These are phyloP conservation scores for Scaptomyza tumidula DNA, from an alignment of 2,888 invertebrate genomes.

Conservation along the genomic window DNA sequence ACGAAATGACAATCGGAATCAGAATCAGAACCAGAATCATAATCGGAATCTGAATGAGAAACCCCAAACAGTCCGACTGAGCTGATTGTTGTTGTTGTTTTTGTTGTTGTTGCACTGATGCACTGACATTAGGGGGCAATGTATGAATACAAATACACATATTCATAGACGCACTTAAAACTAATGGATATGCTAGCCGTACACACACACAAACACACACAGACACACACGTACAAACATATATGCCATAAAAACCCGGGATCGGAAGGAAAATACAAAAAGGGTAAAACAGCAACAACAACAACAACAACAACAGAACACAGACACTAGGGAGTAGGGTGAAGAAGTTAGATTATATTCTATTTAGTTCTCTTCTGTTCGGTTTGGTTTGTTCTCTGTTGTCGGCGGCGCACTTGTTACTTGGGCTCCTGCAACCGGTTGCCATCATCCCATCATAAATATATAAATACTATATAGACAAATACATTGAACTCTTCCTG, in stretches of 20 bases:
- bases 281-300: slow-evolving; percentile 41
- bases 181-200: slow-evolving; percentile 42
- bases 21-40: slow-evolving; percentile 48
- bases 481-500: slow-evolving; percentile 67
- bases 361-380: slow-evolving; percentile 1
- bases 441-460: slow-evolving; percentile 61
- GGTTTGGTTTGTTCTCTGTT: not conserved
- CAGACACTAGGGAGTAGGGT: slow-evolving; percentile 12
- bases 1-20: slow-evolving; percentile 54
- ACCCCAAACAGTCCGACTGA: slow-evolving; percentile 40
- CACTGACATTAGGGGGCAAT: slow-evolving; percentile 50
- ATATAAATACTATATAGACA: slow-evolving; percentile 45
- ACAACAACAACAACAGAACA: not conserved
- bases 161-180: slow-evolving; percentile 34
- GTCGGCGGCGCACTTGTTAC: slow-evolving; percentile 49
- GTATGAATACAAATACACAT: slow-evolving; percentile 17
- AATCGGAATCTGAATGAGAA: slow-evolving; percentile 49
- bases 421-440: slow-evolving; percentile 51
- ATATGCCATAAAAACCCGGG: slow-evolving; percentile 39
- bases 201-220: slow-evolving; percentile 17
- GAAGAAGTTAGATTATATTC: not conserved
- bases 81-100: slow-evolving; percentile 10
- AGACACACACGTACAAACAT: slow-evolving; percentile 15
- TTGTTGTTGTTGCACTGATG: slow-evolving; percentile 27
- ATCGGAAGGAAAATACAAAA: slow-evolving; percentile 55